Evolutionary conservation across 2,888 invertebrate genomes (phyloP).

Genomic region (Andrena dorsata): DNA sequence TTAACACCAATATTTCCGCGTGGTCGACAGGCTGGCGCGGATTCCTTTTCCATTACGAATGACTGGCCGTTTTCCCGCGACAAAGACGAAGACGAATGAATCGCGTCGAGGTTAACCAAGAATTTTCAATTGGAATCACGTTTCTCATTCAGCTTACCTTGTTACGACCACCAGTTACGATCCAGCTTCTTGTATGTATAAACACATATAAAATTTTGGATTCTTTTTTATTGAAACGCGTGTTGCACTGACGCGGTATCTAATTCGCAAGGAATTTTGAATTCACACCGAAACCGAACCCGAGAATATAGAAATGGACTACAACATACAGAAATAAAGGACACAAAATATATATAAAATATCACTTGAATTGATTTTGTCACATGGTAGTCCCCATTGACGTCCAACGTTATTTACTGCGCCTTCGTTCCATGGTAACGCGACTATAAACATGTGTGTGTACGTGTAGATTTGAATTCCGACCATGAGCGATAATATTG

Average conservation of each 20-base stretch:
- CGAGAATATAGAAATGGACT: constrained; percentile 43
- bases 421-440: constrained; percentile 73
- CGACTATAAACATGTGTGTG: neutral
- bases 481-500: constrained; percentile 25
- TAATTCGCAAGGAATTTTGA: constrained; percentile 73
- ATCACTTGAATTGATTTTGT: constrained; percentile 81
- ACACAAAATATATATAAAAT: constrained; percentile 74
- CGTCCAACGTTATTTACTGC: constrained; percentile 73
- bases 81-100: constrained; percentile 70
- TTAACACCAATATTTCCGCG: constrained; percentile 55
- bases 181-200: constrained; percentile 13
- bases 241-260: constrained; percentile 18
- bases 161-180: constrained; percentile 62
- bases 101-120: constrained; percentile 59
- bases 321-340: constrained; percentile 73
- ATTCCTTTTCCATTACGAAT: constrained; percentile 66
- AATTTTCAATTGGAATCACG: constrained; percentile 71
- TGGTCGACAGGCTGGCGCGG: constrained; percentile 29
- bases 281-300: constrained; percentile 50
- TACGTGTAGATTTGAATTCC: constrained; percentile 40
- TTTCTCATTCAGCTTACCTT: constrained; percentile 68
- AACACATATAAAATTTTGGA: neutral
- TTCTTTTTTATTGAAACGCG: constrained; percentile 30
- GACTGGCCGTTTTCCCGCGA: constrained; percentile 59
- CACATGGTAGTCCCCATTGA: constrained; percentile 78